Base-by-base conservation (phyloP, 2,113 vertebrate species). In the Percopsis transmontana region DNA sequence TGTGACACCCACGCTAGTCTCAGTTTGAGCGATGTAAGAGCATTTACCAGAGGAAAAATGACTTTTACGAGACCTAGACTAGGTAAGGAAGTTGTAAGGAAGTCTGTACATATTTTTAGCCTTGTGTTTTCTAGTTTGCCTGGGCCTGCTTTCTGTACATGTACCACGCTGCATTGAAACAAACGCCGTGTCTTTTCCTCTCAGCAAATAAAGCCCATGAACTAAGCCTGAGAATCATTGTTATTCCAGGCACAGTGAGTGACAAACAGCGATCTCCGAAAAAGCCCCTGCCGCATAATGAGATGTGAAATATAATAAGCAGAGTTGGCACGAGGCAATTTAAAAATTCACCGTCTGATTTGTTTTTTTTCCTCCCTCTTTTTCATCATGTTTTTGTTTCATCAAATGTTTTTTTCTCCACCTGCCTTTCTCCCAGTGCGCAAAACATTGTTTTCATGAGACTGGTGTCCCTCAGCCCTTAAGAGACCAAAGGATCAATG, bases 231-330 rank as follows among this genome's bases (percentile, higher is more conserved):
- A 16, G 2, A 6, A 39, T 24, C 70, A 83, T 83, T 85, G 77
- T 80, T 79, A 79, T 87, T 87, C 80, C 54, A 68, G 75, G 74
- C 85, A 81, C 77, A 77, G 63, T n/a, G 0, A 53, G 69, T 79
- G 72, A 83, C 75, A 79, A 76, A 83, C 81, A 81, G 73, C 62
- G 77, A 58, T 75, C 67, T 74, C 67, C 53, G 77, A 74, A 83
- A 83, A 70, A 65, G 16, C 52, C 38, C 73, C 51, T 11, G 21
- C 65, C 75, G 68, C 66, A 80, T 86, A 87, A 89, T 87, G 82
- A 87, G 82, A 86, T 82, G 69, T 79, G 67, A 83, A 79, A 71
- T 82, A 84, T 84, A 87, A 88, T 87, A 85, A 84, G 77, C 75
- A 68, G 73, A 76, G 74, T 76, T 82, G 79, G 80, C 70, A 66